Conservation (phyloP, 1,140 invertebrate genomes). For the Magallana angulata region DNA sequence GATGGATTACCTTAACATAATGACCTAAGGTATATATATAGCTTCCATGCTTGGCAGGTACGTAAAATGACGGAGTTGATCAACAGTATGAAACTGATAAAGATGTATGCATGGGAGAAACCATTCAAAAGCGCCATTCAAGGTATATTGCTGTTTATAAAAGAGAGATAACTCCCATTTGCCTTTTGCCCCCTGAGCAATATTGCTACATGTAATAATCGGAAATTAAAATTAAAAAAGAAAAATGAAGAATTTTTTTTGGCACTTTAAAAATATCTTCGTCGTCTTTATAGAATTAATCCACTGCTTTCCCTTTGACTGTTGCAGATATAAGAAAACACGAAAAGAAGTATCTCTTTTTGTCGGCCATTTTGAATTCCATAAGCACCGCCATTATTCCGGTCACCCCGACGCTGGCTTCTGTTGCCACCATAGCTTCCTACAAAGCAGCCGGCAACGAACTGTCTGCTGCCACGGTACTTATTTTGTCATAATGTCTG, state of each 20-base stretch:
- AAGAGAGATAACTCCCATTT: too few relatives aligned
- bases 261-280: too few relatives aligned
- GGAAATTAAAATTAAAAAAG: too few relatives aligned
- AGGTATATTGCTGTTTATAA: conserved; percentile 69
- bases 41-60: conserved; percentile 50
- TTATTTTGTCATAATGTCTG: conserved; percentile 12
- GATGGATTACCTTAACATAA: too few relatives aligned
- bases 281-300: too few relatives aligned
- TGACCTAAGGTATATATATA: too few relatives aligned
- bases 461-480: conserved; percentile 83
- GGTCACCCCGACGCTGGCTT: conserved; percentile 83
- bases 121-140: conserved; percentile 83
- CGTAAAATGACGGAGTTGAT: conserved; percentile 68
- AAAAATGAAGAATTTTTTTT: too few relatives aligned
- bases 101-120: conserved; percentile 94
- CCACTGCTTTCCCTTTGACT: background rate
- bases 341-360: conserved; percentile 82
- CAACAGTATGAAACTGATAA: conserved; percentile 81
- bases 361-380: conserved; percentile 82
- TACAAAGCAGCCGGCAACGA: conserved; percentile 82
- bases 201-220: too few relatives aligned
- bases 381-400: conserved; percentile 83
- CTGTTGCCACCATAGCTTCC: conserved; percentile 84
- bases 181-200: too few relatives aligned
- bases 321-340: conserved; percentile 81